Evolutionary conservation across 1,140 invertebrate genomes (phyloP).

Genomic region (Trichoplusia ni): DNA sequence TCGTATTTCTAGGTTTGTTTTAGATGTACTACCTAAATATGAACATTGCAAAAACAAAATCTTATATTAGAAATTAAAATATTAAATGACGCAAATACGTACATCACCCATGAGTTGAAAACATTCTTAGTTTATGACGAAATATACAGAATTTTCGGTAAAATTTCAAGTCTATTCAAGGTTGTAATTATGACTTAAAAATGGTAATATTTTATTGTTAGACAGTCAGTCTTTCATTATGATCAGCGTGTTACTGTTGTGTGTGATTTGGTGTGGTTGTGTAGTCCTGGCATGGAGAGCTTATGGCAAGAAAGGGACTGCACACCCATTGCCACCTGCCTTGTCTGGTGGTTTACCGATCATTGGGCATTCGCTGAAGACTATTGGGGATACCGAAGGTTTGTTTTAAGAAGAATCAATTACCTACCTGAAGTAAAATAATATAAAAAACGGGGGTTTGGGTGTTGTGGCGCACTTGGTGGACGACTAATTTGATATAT

Average conservation of each 20-base stretch:
- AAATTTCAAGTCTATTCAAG: background rate
- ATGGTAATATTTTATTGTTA: background rate
- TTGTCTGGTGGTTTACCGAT: constrained; percentile 32
- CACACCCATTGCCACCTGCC: background rate
- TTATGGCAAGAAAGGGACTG: background rate
- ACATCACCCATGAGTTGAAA: too few species aligned
- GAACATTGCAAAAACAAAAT: too few species aligned
- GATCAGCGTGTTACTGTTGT: constrained; percentile 3
- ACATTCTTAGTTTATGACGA: too few species aligned
- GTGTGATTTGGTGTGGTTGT: background rate
- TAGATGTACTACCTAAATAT: too few species aligned
- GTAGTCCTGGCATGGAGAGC: background rate
- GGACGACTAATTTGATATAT: too few species aligned
- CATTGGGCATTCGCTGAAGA: constrained; percentile 37
- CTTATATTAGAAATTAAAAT: too few species aligned
- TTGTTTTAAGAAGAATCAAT: constrained; percentile 1
- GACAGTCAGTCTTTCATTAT: background rate
- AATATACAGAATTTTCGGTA: background rate
- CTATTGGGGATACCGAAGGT: constrained; percentile 36
- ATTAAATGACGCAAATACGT: too few species aligned
- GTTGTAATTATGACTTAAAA: background rate
- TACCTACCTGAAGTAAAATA: too few species aligned
- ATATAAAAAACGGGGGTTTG: too few species aligned
- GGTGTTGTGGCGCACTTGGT: too few species aligned
- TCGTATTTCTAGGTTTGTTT: too few species aligned